Percentiles rank a stretch among this genome's conserved stretches.
These are phyloP conservation scores for Eudemis profundana DNA, from an alignment of 2,888 invertebrate genomes.

Conservation along the genomic window DNA sequence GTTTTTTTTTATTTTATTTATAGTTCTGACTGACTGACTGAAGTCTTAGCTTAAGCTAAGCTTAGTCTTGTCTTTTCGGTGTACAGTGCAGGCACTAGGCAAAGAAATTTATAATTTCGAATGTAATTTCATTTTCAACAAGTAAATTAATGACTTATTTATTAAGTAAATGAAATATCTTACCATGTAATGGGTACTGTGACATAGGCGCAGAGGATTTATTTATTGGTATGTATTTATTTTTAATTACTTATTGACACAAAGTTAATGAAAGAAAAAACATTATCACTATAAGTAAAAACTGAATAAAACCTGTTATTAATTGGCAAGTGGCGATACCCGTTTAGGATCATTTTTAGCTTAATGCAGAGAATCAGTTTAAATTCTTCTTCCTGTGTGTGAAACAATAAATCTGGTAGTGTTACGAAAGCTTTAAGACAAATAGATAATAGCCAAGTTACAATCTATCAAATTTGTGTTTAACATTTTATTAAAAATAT, in stretches of 20 bases:
- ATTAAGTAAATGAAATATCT: not conserved
- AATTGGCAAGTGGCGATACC: not conserved
- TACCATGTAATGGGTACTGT: constrained; percentile 17
- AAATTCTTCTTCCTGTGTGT: no score
- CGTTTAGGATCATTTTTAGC: not conserved
- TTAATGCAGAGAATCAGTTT: no score
- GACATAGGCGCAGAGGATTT: constrained; percentile 12
- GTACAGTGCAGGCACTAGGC: not conserved
- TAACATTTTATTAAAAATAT: no score
- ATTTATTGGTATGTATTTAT: constrained; percentile 25
- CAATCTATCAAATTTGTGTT: no score
- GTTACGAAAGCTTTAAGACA: no score
- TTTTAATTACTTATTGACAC: not conserved
- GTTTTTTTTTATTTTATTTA: not conserved
- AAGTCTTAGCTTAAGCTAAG: no score
- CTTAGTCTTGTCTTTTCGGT: not conserved
- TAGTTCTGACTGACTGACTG: no score
- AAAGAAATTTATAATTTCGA: not conserved
- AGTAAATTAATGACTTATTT: not conserved
- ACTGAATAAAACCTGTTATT: not conserved
- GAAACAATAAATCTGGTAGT: no score
- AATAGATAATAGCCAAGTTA: no score
- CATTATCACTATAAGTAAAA: not conserved
- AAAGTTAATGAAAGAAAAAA: no score
- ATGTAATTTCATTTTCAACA: not conserved